phyloP scores from a whole-genome alignment of 2,113 vertebrate genomes.

The Varanus salvator region DNA sequence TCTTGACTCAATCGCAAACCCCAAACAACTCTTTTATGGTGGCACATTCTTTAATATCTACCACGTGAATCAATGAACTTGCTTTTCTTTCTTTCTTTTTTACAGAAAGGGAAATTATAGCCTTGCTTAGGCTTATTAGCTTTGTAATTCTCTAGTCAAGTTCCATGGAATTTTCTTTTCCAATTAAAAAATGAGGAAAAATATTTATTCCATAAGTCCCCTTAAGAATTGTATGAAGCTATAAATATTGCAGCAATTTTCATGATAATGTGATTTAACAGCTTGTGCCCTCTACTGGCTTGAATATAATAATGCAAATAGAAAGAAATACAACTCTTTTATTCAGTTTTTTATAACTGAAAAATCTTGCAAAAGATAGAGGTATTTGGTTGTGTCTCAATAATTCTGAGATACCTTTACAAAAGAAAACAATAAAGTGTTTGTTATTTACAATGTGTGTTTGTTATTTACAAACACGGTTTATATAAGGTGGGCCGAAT shows the following conservation, averaged over 20 bases:
- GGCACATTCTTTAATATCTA: conserved; percentile 27
- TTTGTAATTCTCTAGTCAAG: conserved; percentile 35
- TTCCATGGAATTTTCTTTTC: conserved; percentile 32
- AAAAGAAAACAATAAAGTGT: background rate
- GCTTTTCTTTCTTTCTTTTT: background rate
- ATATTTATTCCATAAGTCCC: background rate
- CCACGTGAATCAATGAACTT: background rate
- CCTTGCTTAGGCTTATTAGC: conserved; percentile 24
- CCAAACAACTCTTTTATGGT: conserved; percentile 41
- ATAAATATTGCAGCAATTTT: background rate
- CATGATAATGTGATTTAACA: conserved; percentile 63
- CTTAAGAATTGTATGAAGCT: conserved; percentile 34
- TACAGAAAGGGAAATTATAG: conserved; percentile 36
- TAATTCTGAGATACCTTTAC: background rate
- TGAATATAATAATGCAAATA: conserved; percentile 39
- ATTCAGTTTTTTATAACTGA: conserved; percentile 3
- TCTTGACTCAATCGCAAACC: conserved; percentile 16
- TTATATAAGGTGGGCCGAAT: background rate
- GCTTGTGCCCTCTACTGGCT: conserved; percentile 73
- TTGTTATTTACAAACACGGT: too few species aligned
- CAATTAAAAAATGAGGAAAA: conserved; percentile 3
- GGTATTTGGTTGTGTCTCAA: background rate
- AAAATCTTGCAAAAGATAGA: background rate
- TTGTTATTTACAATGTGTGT: too few species aligned
- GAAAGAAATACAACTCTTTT: background rate